These are phyloP conservation scores for rabbit (Oryctolagus cuniculus) DNA, from an alignment of 2,113 vertebrate species.

Conservation along the genomic window mOryCun1.1 NC_091435.1:34278001-34278500, in stretches of 20 bases:
- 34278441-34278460: not conserved
- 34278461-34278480: not conserved
- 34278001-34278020: not conserved
- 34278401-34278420: not conserved
- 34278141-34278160: not conserved
- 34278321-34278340: not conserved
- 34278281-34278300: not conserved
- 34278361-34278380: not conserved
- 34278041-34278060: not conserved
- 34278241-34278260: not conserved
- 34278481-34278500: not conserved
- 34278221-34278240: not conserved
- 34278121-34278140: not conserved
- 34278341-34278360: not conserved
- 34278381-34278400: not conserved
- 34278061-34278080: not conserved
- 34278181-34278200: not conserved
- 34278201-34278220: not conserved
- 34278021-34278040: not conserved
- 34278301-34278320: not conserved
- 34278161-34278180: not conserved
- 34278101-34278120: conserved; percentile 6
- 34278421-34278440: not conserved
- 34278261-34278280: not conserved
- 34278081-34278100: not conserved